Evolutionary conservation across 2,797 vertebrate species (phyloP).

Genomic region (Pseudotriccus pelzelni): DNA sequence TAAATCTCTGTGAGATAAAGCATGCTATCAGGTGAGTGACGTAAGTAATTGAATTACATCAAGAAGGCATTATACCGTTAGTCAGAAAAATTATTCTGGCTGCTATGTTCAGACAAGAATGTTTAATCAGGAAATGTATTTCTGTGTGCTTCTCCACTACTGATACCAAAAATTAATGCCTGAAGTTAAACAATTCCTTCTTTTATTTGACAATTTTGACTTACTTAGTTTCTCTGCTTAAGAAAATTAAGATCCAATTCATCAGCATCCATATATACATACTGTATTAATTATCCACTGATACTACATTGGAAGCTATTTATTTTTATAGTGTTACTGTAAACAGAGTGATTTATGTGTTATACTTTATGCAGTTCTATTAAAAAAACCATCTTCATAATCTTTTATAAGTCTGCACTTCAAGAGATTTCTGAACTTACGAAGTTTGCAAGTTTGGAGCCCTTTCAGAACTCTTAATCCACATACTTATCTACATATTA

Average conservation of each 20-base stretch:
- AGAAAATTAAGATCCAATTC: not conserved
- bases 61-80: not conserved
- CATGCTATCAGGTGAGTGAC: not conserved
- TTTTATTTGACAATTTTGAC: not conserved
- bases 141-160: not conserved
- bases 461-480: not conserved
- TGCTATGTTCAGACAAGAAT: not conserved
- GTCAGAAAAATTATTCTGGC: not conserved
- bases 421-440: not conserved
- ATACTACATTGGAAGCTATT: not conserved
- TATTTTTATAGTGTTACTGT: not conserved
- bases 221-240: not conserved
- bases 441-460: not conserved
- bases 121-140: not conserved
- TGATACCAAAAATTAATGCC: not conserved
- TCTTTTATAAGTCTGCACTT: not conserved
- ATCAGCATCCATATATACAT: not conserved
- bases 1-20: not conserved
- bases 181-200: not conserved
- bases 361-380: not conserved
- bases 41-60: not conserved
- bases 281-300: not conserved
- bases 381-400: not conserved
- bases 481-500: not conserved
- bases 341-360: not conserved